Percentiles rank a stretch among this genome's conserved stretches.
phyloP scores from a whole-genome alignment of 30 jellyfish, hydroid and myxozoan genomes.

The Aurelia coerulea region DNA sequence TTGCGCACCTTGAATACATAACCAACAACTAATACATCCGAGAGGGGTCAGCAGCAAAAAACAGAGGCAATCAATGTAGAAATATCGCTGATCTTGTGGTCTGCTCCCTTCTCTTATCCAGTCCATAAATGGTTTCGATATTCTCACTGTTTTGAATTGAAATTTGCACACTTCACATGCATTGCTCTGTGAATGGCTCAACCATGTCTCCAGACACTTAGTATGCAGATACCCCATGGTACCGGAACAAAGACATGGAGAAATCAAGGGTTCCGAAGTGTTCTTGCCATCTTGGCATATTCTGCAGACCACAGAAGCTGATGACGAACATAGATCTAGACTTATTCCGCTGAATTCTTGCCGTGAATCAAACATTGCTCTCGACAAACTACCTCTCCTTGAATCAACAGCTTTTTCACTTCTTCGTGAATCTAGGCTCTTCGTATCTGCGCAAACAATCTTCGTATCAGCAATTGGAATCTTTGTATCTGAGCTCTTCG shows the following conservation, averaged over 20 bases:
- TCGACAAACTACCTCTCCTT: neutral
- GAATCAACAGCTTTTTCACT: neutral
- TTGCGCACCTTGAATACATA: slow-evolving; percentile 85
- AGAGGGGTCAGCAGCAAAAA: slow-evolving; percentile 83
- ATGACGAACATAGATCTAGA: slow-evolving; percentile 36
- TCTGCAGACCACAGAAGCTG: slow-evolving; percentile 69
- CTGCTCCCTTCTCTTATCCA: slow-evolving; percentile 52
- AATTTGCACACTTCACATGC: slow-evolving; percentile 82
- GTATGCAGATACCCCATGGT: slow-evolving; percentile 84
- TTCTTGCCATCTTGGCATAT: slow-evolving; percentile 83
- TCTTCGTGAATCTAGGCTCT: neutral
- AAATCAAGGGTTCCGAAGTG: slow-evolving; percentile 51
- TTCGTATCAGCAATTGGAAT: too few species aligned
- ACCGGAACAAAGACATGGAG: slow-evolving; percentile 89
- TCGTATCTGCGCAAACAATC: neutral
- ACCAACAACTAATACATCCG: slow-evolving; percentile 87
- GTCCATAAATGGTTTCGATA: slow-evolving; percentile 42
- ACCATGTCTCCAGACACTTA: slow-evolving; percentile 88
- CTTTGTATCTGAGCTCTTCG: too few species aligned
- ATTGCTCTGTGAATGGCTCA: slow-evolving; percentile 82
- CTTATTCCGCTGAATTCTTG: slow-evolving; percentile 51
- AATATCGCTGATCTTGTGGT: slow-evolving; percentile 72
- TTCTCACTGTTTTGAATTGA: slow-evolving; percentile 71
- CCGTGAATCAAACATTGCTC: neutral
- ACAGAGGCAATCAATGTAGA: slow-evolving; percentile 69